Evolutionary conservation across 2,113 vertebrate genomes (phyloP), one percentile per base, ranked within the genome.

Genomic region (Clarias macrocephalus): DNA sequence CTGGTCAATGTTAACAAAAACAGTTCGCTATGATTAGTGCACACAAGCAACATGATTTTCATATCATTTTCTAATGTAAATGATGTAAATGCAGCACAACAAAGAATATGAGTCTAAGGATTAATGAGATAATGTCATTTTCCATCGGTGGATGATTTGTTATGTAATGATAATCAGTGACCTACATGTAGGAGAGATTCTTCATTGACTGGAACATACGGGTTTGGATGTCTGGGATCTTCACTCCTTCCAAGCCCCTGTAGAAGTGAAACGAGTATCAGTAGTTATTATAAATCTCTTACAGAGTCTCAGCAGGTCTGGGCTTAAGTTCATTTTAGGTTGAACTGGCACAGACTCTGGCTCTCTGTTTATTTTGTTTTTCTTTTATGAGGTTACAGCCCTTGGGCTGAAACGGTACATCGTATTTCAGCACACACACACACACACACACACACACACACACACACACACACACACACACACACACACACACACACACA

Each of bases 121-220:
- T 65, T 66, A 82, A n/a, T 10, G 12, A 82, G 21, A 33, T 28
- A 42, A 28, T 75, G 66, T 0, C 0, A 7, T 60, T 73, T 75
- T 48, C 1, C 1, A 30, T 33, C 48, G 23, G 11, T 28, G 11
- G 1, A 79, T 37, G 10, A 56, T 30, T 54, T 18, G 12, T 57
- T 28, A 54, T 68, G 48, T 33, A 42, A 7, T 9, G 4, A 77
- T 57, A 86, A 56, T 75, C 6, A 79, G 1, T 88, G 92, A 93
- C 93, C 77, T 92, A 96, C 93, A 95, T 96, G 91, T 96, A 91
- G 42, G 95, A 96, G n/a, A 97, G 92, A 86, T 96, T 97, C 90
- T 85, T 95, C 94, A 95, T 94, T 2, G 92, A 90, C n/a, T 94
- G 93, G 89, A 97, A 97, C 93, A 95, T 96, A 86, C 88, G 92